These are phyloP conservation scores for Oreotrochilus melanogaster DNA, from an alignment of 2,113 vertebrate genomes.

Conservation along the genomic window DNA sequence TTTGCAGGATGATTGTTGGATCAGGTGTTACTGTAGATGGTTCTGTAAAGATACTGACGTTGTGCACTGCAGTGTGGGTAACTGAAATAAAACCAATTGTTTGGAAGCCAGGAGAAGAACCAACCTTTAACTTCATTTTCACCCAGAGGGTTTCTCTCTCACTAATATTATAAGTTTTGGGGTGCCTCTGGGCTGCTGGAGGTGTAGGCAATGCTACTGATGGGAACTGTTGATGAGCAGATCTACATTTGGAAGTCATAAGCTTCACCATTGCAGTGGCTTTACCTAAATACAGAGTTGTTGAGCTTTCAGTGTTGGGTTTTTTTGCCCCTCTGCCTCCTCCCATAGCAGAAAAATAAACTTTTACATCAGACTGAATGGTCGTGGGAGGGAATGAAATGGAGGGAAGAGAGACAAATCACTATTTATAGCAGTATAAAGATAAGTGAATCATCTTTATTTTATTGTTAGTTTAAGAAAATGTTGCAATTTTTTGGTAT, in stretches of 20 bases:
- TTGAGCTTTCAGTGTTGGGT: not conserved
- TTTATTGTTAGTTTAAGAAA: constrained; percentile 15
- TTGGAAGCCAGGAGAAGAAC: not conserved
- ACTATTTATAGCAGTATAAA: not conserved
- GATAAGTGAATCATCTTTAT: not conserved
- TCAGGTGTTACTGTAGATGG: not conserved
- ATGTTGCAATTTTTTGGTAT: constrained; percentile 6
- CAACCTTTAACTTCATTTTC: not conserved
- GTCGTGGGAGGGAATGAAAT: not conserved
- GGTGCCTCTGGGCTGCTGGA: not conserved
- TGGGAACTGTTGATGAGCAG: not conserved
- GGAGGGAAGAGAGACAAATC: not conserved
- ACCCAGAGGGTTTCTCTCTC: not conserved
- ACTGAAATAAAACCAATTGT: not conserved
- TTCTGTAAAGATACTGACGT: not conserved
- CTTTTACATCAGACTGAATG: not conserved
- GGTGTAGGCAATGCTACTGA: not conserved
- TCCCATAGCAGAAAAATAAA: not conserved
- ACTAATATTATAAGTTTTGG: not conserved
- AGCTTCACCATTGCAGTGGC: not conserved
- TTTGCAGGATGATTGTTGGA: not conserved
- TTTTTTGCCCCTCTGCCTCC: not conserved
- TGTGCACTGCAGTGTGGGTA: not conserved
- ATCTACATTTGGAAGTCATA: not conserved
- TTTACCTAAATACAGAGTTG: not conserved